Conservation (phyloP, 2,888 invertebrate genomes). For the Phengaris alcon region DNA sequence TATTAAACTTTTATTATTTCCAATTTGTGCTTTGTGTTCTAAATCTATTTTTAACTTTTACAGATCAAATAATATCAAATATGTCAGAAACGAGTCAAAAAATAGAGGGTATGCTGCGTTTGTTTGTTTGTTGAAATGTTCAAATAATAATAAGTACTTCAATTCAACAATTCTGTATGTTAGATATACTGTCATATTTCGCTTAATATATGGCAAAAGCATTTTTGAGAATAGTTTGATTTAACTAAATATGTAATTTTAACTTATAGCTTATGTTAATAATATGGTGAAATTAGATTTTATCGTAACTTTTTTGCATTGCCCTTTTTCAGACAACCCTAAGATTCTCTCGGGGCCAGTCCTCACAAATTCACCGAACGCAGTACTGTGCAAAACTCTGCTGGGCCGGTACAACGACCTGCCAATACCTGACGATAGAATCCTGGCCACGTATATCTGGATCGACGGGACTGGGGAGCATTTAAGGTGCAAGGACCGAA, state of each 20-base stretch:
- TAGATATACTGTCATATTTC: no score
- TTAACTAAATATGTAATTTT: no score
- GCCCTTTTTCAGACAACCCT: conserved; percentile 58
- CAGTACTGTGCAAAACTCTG: conserved; percentile 87
- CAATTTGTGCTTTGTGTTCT: background rate
- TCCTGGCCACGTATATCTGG: conserved; percentile 95
- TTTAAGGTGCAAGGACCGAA: conserved; percentile 91
- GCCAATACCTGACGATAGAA: conserved; percentile 86
- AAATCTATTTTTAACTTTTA: background rate
- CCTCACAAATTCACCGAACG: conserved; percentile 86
- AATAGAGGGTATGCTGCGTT: background rate
- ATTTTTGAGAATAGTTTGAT: no score
- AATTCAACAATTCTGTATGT: background rate
- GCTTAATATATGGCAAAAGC: no score
- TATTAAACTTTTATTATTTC: no score
- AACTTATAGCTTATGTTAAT: no score
- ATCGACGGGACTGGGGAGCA: conserved; percentile 95
- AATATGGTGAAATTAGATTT: no score
- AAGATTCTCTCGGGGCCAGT: conserved; percentile 70
- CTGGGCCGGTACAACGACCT: conserved; percentile 86
- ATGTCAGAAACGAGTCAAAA: background rate
- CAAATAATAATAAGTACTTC: background rate
- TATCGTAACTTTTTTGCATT: no score
- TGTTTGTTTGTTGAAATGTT: background rate
- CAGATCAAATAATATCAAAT: background rate